Evolutionary conservation across 1,140 invertebrate genomes (phyloP), one percentile per base, ranked within the genome.

Genomic region (Glomeris maerens): DNA sequence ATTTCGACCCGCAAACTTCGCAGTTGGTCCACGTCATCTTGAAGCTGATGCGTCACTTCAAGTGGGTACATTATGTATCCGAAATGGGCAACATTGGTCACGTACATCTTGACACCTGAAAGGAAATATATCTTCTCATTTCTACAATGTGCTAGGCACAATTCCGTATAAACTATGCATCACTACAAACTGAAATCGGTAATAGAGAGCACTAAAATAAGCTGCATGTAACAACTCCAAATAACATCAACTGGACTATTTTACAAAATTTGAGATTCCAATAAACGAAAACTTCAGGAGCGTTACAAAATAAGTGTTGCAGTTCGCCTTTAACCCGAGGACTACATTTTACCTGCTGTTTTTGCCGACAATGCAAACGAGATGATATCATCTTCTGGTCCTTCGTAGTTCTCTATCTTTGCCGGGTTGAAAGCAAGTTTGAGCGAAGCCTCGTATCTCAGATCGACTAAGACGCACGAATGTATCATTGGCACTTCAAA

Each of bases 331-430:
- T 21, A 42, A 42, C 40, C 5, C 5, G 4, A 55, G 46, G 57
- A 60, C 44, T 48, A 55, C 52, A 42, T 42, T 17, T 4, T 66
- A 79, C 78, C 75, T 59, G 77, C 74, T 56, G 68, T 71, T 61
- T 80, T 83, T 10, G 93, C 91, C 51, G 80, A 83, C 5, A 84
- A 60, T 3, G 91, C 90, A 74, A 98, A 97, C 10, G 82, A 76
- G 59, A 97, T 95, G 31, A 97, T 92, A 66, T 98, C 93, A 72
- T 97, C 90, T 4, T 75, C 66, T 0, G 91, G 89, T 29, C 86
- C 84, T 45, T 76, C 68, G 51, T 83, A 84, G 27, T 74, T 66
- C 1, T 59, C 46, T 1, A 86, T 57, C 47, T 78, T 78, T 21
- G 72, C 64, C 0, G 78, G 72, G 46, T 78, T 66, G 63, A 94